These are phyloP conservation scores for Ceratosolen solmsi DNA, from an alignment of 1,140 invertebrate species.

Conservation along the genomic window DNA sequence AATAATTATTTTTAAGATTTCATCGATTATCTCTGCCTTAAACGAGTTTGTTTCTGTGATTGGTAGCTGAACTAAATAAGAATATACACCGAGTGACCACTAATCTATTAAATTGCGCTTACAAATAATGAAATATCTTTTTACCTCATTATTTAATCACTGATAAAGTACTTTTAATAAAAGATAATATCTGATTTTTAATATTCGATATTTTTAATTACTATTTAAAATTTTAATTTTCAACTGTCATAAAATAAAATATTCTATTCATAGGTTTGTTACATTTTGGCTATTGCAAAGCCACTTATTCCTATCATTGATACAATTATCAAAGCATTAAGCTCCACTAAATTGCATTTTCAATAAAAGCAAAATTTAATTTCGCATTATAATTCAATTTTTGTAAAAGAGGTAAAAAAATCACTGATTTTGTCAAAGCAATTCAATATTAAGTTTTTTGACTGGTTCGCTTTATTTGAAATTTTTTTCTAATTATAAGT, in stretches of 20 bases:
- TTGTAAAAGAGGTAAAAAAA: constrained; percentile 17
- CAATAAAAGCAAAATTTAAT: constrained; percentile 30
- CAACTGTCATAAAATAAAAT: constrained; percentile 15
- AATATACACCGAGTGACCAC: background rate
- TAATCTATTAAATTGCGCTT: background rate
- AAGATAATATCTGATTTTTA: no score
- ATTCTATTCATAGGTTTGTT: constrained; percentile 2
- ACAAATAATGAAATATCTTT: background rate
- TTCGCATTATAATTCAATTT: constrained; percentile 4
- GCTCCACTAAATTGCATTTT: constrained; percentile 8
- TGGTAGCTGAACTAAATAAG: background rate
- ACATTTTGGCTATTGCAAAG: constrained; percentile 3
- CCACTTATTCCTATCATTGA: background rate
- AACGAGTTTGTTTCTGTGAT: background rate
- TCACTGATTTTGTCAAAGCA: constrained; percentile 33
- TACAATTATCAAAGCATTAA: background rate
- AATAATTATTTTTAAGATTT: background rate
- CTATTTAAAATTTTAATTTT: background rate
- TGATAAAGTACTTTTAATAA: constrained; percentile 4
- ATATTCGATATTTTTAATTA: constrained; percentile 12
- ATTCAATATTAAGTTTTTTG: constrained; percentile 24
- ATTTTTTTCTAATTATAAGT: background rate
- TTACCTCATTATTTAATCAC: background rate
- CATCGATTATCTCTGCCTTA: background rate
- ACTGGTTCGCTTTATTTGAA: background rate